phyloP scores from a whole-genome alignment of 2,797 vertebrate species.

The Stomatorhinus walkeri region DNA sequence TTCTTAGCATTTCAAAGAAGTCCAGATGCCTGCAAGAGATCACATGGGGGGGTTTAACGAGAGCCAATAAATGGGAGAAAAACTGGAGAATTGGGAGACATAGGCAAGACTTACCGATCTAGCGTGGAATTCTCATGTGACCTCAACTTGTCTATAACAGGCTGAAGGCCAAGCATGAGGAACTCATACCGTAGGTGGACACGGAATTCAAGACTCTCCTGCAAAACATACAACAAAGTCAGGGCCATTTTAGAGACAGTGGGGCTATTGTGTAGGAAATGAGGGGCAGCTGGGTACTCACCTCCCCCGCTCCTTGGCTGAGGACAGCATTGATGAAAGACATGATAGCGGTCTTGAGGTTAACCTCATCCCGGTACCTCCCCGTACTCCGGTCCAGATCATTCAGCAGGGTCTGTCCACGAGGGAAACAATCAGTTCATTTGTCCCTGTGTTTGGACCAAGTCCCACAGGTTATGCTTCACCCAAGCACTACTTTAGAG shows the following conservation, averaged over 20 bases:
- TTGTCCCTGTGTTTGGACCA: not conserved
- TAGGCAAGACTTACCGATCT: constrained; percentile 80
- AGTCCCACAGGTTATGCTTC: not conserved
- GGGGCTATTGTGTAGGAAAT: not conserved
- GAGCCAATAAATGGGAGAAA: constrained; percentile 54
- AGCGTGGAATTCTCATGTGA: constrained; percentile 94
- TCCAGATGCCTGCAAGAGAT: constrained; percentile 79
- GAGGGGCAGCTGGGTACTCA: constrained; percentile 45
- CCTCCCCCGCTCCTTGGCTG: constrained; percentile 94
- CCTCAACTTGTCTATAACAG: constrained; percentile 95
- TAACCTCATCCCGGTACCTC: constrained; percentile 94
- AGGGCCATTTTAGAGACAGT: not conserved
- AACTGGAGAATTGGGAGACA: constrained; percentile 44
- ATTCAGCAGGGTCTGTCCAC: constrained; percentile 82
- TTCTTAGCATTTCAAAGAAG: constrained; percentile 98
- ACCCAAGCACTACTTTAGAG: not conserved
- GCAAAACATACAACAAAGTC: constrained; percentile 28
- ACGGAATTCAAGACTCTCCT: constrained; percentile 95
- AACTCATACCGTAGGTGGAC: constrained; percentile 97
- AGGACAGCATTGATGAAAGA: constrained; percentile 97
- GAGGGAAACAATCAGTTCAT: not conserved
- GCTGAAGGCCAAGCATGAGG: constrained; percentile 97
- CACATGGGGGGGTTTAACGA: constrained; percentile 45
- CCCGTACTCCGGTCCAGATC: constrained; percentile 93
- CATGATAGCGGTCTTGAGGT: constrained; percentile 97